Conservation (phyloP, 1,140 invertebrate species). For the Drosophila hydei region DNA sequence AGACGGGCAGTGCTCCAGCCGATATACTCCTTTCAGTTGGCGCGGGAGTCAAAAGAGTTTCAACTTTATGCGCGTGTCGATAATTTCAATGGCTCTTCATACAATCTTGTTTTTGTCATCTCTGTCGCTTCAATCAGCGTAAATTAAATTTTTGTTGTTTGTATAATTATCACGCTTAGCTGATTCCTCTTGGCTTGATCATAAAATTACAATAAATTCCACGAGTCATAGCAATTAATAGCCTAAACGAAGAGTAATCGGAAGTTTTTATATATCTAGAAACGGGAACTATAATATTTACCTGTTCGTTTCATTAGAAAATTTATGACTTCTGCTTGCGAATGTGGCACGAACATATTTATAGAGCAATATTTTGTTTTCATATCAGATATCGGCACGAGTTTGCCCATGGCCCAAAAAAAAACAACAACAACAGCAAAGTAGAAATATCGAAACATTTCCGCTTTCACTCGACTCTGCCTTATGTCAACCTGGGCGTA, state of each 20-base stretch:
- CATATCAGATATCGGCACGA: slow-evolving; percentile 18
- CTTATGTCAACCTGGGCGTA: slow-evolving; percentile 24
- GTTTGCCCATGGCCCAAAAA: slow-evolving; percentile 2
- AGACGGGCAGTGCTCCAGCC: no score
- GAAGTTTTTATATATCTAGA: neutral
- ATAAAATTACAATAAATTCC: slow-evolving; percentile 9
- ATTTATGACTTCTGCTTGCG: neutral
- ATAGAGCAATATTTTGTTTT: slow-evolving; percentile 1
- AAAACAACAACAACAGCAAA: neutral
- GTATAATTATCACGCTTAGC: slow-evolving; percentile 19
- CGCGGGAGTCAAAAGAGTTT: slow-evolving; percentile 39
- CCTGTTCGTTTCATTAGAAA: neutral
- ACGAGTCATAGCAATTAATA: neutral
- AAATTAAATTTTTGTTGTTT: slow-evolving; percentile 49
- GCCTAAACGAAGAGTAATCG: neutral
- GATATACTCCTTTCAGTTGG: neutral
- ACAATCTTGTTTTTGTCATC: slow-evolving; percentile 31
- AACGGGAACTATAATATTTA: neutral
- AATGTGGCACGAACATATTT: neutral
- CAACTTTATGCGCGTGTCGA: slow-evolving; percentile 68
- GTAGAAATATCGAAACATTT: slow-evolving; percentile 21
- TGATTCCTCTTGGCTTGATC: neutral
- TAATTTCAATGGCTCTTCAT: slow-evolving; percentile 54
- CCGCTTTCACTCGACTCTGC: slow-evolving; percentile 22
- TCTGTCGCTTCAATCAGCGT: slow-evolving; percentile 40